phyloP scores from a whole-genome alignment of 2,797 vertebrate genomes.

The Nasua narica region DNA sequence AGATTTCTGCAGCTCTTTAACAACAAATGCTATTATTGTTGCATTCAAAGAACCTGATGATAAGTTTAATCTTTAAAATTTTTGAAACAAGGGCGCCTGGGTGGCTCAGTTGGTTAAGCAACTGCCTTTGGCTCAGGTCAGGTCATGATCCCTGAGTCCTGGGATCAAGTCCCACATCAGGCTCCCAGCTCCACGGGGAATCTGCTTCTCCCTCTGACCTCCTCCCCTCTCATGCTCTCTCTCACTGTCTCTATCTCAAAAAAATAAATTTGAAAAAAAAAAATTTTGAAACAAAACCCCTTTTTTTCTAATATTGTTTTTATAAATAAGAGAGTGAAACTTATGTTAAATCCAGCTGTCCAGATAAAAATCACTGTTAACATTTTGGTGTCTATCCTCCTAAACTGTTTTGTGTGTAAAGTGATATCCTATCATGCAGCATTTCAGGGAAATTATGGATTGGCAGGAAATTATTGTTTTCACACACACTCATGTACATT shows the following conservation, averaged over 20 bases:
- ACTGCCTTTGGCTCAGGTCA: no score
- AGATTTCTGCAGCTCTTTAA: background rate
- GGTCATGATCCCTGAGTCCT: no score
- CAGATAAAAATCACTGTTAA: background rate
- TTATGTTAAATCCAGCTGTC: background rate
- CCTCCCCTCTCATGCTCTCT: no score
- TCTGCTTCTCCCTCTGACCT: no score
- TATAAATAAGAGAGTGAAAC: background rate
- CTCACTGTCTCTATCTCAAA: no score
- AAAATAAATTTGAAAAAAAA: no score
- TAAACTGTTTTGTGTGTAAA: background rate
- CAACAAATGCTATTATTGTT: background rate
- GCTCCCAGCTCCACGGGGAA: no score
- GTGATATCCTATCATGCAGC: background rate
- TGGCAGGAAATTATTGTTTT: background rate
- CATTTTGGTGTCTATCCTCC: background rate
- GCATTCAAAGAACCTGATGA: background rate
- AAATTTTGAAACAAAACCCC: slow-evolving; percentile 1
- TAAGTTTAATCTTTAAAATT: background rate
- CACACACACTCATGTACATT: background rate
- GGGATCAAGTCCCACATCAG: no score
- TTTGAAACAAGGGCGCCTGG: slow-evolving; percentile 23
- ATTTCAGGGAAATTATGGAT: background rate
- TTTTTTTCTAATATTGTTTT: background rate
- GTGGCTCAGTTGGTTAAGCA: no score